Conservation (phyloP, 2,888 invertebrate species). For the Caenorhabditis sp. region DNA sequence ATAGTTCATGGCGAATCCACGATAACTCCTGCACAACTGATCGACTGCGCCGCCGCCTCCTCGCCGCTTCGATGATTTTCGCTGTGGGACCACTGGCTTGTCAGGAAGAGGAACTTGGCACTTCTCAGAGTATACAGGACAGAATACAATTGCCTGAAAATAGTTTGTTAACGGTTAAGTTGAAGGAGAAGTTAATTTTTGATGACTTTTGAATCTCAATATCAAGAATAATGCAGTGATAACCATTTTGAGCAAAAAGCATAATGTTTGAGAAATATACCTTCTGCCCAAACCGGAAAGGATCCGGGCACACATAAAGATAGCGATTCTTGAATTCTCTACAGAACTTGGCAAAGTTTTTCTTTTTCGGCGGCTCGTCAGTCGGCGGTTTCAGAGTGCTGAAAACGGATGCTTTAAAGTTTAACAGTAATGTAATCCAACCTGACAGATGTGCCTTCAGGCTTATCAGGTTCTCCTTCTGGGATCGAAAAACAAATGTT, state of each 20-base stretch:
- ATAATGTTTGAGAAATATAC: conserved; percentile 17
- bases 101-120: conserved; percentile 75
- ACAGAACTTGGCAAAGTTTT: conserved; percentile 69
- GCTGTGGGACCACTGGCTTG: conserved; percentile 71
- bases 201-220: too few species aligned
- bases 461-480: conserved; percentile 46
- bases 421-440: neutral
- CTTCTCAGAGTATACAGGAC: conserved; percentile 75
- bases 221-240: neutral
- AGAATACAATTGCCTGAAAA: conserved; percentile 76
- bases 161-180: neutral
- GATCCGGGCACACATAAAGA: conserved; percentile 76
- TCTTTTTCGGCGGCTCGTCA: conserved; percentile 59
- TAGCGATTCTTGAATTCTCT: conserved; percentile 76
- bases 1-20: conserved; percentile 71
- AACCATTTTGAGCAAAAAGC: too few species aligned
- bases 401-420: too few species aligned
- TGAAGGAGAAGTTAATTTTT: too few species aligned
- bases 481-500: conserved; percentile 71
- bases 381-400: too few species aligned
- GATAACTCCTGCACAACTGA: conserved; percentile 64
- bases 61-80: conserved; percentile 52
- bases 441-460: neutral
- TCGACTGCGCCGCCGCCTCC: conserved; percentile 50
- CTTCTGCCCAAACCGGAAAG: conserved; percentile 70